Evolutionary conservation across 2,797 vertebrate genomes (phyloP), one percentile per base, ranked within the genome.

Genomic region (Gymnoscopelus microlampas): DNA sequence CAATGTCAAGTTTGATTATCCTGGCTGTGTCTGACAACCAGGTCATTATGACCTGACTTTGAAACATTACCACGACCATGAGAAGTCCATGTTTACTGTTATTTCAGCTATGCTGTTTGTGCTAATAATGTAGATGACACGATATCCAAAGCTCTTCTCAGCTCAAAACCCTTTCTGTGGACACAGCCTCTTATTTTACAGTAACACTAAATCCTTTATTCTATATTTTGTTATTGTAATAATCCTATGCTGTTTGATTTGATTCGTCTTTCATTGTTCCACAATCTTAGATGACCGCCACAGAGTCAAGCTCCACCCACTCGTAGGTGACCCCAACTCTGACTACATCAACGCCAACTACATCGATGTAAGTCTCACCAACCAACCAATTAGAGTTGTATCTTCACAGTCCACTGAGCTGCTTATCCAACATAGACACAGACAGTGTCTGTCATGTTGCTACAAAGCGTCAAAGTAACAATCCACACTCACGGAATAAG

Each of bases 291-390:
- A 98, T 0, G 98, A 99, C 80, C 95, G 97, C n/a, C 98, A 99
- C 90, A 94, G 97, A 2, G 97, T 98, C 76, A 97, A 97, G 84
- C 95, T 99, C 69, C 96, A 98, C 83, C 97, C 97, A 0, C 94
- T 98, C 78, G 91, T 98, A 76, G 96, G 96, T 8, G 97, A 98
- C 81, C 96, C 96, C 29, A 96, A 96, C 81, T 97, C 96, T 0
- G 98, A 99, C 90, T 98, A 98, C 88, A 97, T 99, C 79, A 98
- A 98, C 0, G 97, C 97, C 82, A 99, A 97, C 94, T 98, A 98
- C 89, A 97, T 98, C 44, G 98, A 99, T 0, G 98, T 99, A 89
- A 98, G 98, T 96, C 67, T 76, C 39, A 44, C 39, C 39, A 9
- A 44, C 8, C 39, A 44, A 10, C 39, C 39, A 44, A 44, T 44